Conservation (phyloP, 2,797 vertebrate genomes). For the Rallus crepitans region DNA sequence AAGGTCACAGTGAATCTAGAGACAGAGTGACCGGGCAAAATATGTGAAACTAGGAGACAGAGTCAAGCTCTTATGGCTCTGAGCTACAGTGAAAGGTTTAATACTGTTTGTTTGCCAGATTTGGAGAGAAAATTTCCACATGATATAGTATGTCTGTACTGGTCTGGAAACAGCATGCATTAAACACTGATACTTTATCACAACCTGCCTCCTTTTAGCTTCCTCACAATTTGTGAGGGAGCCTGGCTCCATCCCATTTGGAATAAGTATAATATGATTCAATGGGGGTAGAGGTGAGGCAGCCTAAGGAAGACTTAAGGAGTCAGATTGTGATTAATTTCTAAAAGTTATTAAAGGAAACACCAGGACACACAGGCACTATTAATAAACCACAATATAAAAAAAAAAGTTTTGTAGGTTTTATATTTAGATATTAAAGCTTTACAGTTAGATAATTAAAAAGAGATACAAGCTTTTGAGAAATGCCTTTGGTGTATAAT, state of each 20-base stretch:
- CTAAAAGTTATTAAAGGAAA: not conserved
- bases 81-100: not conserved
- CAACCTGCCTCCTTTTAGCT: not conserved
- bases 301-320: not conserved
- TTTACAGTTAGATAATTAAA: constrained; percentile 48
- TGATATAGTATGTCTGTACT: not conserved
- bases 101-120: not conserved
- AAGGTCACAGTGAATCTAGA: not conserved
- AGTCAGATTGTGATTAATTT: not conserved
- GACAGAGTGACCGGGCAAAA: not conserved
- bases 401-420: not conserved
- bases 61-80: not conserved
- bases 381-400: constrained; percentile 26
- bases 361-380: not conserved
- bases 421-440: constrained; percentile 61
- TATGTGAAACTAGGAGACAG: not conserved
- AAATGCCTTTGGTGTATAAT: constrained; percentile 44
- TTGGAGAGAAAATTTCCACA: not conserved
- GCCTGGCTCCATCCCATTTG: not conserved
- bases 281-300: not conserved
- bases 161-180: not conserved
- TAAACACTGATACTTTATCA: not conserved
- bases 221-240: not conserved
- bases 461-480: constrained; percentile 41
- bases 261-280: not conserved